phyloP scores from a whole-genome alignment of 2,888 invertebrate species.

The Drosophila prolongata region DNA sequence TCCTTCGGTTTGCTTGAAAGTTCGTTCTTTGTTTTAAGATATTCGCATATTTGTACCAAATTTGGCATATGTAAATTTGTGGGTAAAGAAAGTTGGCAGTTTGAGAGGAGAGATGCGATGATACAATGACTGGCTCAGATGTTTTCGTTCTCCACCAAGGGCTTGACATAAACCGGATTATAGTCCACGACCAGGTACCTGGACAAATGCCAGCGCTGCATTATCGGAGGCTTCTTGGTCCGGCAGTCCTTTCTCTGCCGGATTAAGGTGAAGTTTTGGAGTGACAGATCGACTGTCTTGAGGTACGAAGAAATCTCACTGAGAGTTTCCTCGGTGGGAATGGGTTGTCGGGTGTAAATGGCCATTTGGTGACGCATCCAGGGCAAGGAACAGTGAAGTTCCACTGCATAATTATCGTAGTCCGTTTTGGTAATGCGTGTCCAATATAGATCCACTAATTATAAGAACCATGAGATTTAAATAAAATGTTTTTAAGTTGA shows the following conservation, averaged over 20 bases:
- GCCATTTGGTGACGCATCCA: slow-evolving; percentile 61
- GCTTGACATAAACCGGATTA: slow-evolving; percentile 57
- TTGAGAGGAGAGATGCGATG: slow-evolving; percentile 13
- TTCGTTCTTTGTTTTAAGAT: slow-evolving; percentile 12
- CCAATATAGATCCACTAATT: slow-evolving; percentile 59
- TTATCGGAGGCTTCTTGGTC: slow-evolving; percentile 25
- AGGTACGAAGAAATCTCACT: slow-evolving; percentile 36
- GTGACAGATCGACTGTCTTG: slow-evolving; percentile 22
- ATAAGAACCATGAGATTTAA: background rate
- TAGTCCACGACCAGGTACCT: slow-evolving; percentile 51
- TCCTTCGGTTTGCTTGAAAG: slow-evolving; percentile 3
- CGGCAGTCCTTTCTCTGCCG: slow-evolving; percentile 1
- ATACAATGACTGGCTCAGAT: slow-evolving; percentile 35
- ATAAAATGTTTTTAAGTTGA: too few species aligned
- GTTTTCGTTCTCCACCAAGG: slow-evolving; percentile 48
- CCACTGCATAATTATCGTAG: slow-evolving; percentile 51
- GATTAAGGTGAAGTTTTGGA: slow-evolving; percentile 21
- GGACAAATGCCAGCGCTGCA: slow-evolving; percentile 58
- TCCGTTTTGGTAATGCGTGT: slow-evolving; percentile 54
- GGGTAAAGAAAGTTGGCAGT: slow-evolving; percentile 61
- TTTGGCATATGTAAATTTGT: slow-evolving; percentile 62
- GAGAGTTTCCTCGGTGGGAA: slow-evolving; percentile 28
- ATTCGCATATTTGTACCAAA: slow-evolving; percentile 54
- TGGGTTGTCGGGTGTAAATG: slow-evolving; percentile 39
- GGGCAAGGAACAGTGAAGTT: slow-evolving; percentile 55